Evolutionary conservation across 2,888 invertebrate genomes (phyloP).

Genomic region (Andrena fulva): DNA sequence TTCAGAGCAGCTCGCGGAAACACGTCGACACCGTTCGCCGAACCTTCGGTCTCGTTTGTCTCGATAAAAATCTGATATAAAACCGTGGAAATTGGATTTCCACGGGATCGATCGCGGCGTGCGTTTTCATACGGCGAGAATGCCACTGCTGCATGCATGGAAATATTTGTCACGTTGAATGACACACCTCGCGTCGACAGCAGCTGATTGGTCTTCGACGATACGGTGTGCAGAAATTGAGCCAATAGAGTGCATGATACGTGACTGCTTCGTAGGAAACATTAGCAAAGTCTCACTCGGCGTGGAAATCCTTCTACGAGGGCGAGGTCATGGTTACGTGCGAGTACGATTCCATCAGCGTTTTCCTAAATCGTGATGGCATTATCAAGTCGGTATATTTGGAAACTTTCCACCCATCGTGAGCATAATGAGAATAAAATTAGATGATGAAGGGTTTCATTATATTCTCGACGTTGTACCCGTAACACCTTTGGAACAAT

Average conservation of each 20-base stretch:
- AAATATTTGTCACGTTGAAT: slow-evolving; percentile 5
- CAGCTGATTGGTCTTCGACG: slow-evolving; percentile 1
- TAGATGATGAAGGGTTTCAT: too few relatives aligned
- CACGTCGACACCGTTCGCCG: too few relatives aligned
- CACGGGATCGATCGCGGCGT: neutral
- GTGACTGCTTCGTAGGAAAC: neutral
- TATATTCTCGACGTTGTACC: too few relatives aligned
- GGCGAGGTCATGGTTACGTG: neutral
- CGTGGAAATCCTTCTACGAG: neutral
- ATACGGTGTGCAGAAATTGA: neutral
- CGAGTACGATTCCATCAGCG: neutral
- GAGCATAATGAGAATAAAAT: too few relatives aligned
- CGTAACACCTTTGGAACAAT: too few relatives aligned
- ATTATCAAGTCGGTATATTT: neutral
- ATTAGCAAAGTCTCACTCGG: neutral
- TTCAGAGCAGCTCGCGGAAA: too few relatives aligned
- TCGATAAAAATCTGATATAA: too few relatives aligned
- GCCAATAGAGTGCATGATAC: neutral
- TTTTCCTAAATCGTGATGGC: neutral
- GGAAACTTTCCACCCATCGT: neutral
- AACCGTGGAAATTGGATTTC: too few relatives aligned
- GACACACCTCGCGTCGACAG: slow-evolving; percentile 9
- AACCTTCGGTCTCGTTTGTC: too few relatives aligned
- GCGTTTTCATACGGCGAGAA: neutral
- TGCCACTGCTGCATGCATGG: neutral